Evolutionary conservation across 2,888 invertebrate species (phyloP).

Genomic region (Desoria tigrina): DNA sequence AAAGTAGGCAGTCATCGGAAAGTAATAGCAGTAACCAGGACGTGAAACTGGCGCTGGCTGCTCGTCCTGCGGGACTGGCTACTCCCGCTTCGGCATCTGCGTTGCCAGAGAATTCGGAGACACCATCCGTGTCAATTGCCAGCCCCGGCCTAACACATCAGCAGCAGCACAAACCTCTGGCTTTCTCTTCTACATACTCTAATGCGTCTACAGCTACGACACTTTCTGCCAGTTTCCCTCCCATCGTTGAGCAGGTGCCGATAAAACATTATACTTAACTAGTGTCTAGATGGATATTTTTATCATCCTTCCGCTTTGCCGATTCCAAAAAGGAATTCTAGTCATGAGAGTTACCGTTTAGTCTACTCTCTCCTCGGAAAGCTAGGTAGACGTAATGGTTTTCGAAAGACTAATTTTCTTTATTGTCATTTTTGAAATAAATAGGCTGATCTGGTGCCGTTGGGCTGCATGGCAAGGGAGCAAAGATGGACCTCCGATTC

Average conservation of each 20-base stretch:
- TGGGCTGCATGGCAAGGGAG: constrained; percentile 46
- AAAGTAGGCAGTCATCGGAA: constrained; percentile 7
- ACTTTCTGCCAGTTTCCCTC: constrained; percentile 44
- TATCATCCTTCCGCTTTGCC: no score
- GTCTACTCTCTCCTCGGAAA: no score
- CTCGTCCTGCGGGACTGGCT: constrained; percentile 32
- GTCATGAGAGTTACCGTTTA: no score
- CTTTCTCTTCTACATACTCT: constrained; percentile 50
- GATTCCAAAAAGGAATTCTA: no score
- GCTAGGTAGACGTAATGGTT: no score
- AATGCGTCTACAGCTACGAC: constrained; percentile 52
- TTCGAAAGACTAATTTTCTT: background rate
- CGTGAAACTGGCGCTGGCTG: constrained; percentile 54
- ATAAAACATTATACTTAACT: background rate
- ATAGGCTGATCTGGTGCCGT: constrained; percentile 42
- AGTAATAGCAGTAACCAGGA: constrained; percentile 39
- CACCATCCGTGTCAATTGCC: constrained; percentile 30
- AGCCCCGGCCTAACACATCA: constrained; percentile 29
- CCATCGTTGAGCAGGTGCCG: constrained; percentile 48
- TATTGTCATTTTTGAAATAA: constrained; percentile 6
- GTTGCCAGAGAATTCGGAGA: constrained; percentile 42
- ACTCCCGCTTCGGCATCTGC: constrained; percentile 52
- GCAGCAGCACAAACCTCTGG: constrained; percentile 33
- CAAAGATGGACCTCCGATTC: constrained; percentile 43
- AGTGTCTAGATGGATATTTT: no score